phyloP scores from a whole-genome alignment of 2,113 vertebrate genomes.

The Diadophis punctatus region DNA sequence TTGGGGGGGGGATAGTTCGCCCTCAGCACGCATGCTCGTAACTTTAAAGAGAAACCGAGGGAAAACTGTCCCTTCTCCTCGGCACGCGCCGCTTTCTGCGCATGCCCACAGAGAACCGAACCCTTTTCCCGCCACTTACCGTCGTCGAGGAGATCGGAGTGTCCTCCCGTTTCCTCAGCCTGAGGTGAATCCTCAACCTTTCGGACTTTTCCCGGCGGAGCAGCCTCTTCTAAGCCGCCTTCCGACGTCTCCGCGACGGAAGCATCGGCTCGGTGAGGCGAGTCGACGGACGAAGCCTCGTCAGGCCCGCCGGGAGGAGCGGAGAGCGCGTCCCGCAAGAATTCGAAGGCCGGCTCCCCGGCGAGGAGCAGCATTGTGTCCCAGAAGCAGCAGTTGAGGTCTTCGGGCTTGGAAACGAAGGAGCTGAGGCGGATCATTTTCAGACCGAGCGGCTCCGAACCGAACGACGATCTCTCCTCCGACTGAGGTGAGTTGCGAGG shows the following conservation, averaged over 20 bases:
- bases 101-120: background rate
- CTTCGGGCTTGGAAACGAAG: rapidly evolving
- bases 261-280: no score
- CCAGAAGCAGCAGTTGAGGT: background rate
- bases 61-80: background rate
- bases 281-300: background rate
- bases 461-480: background rate
- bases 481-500: background rate
- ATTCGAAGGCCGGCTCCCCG: slow-evolving; percentile 24
- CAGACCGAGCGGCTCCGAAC: no score
- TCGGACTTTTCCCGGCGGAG: background rate
- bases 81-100: background rate
- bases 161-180: background rate
- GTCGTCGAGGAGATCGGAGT: no score
- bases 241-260: background rate
- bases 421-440: background rate
- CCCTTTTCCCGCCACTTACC: background rate
- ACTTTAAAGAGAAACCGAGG: background rate
- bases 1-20: background rate
- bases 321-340: background rate
- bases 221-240: background rate
- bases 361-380: slow-evolving; percentile 34
- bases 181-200: no score
- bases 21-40: background rate
- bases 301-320: background rate